Percentiles rank a stretch among this genome's conserved stretches.
Evolutionary conservation across 2,888 invertebrate genomes (phyloP).

Genomic region (Ptychoptera contaminata): DNA sequence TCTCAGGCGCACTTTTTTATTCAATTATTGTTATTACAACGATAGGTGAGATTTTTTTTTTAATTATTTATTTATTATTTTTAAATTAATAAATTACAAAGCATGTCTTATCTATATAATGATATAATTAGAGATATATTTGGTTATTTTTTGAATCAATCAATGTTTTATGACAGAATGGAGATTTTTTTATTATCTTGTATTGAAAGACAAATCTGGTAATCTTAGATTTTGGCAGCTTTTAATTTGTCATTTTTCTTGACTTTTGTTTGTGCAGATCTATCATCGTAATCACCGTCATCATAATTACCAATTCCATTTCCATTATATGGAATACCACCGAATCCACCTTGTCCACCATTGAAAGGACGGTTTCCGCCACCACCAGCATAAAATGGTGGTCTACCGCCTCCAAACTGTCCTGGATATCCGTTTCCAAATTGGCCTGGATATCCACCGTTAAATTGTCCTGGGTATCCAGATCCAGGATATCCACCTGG

Average conservation of each 20-base stretch:
- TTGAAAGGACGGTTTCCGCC: conserved; percentile 1
- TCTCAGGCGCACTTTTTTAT: conserved; percentile 80
- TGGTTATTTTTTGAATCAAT: too few relatives aligned
- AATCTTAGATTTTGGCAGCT: too few relatives aligned
- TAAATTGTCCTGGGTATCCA: conserved; percentile 32
- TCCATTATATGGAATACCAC: conserved; percentile 8
- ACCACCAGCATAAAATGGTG: conserved; percentile 9
- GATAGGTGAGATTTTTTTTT: too few relatives aligned
- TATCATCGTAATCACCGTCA: conserved; percentile 7
- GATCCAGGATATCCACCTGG: conserved; percentile 30
- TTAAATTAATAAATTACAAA: conserved; percentile 2
- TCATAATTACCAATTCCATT: conserved; percentile 7
- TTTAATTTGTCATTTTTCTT: not conserved
- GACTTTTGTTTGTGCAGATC: conserved; percentile 5
- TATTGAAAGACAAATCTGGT: conserved; percentile 4
- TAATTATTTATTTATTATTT: too few relatives aligned
- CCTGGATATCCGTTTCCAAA: not conserved
- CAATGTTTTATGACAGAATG: too few relatives aligned
- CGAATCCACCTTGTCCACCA: conserved; percentile 1
- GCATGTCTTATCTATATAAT: not conserved
- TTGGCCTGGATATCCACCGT: conserved; percentile 2
- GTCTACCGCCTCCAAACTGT: conserved; percentile 6
- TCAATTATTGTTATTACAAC: conserved; percentile 94
- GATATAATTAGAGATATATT: too few relatives aligned
- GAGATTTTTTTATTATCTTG: too few relatives aligned